Evolutionary conservation across 2,113 vertebrate genomes (phyloP), one percentile per base, ranked within the genome.

Genomic region (Calypte anna): DNA sequence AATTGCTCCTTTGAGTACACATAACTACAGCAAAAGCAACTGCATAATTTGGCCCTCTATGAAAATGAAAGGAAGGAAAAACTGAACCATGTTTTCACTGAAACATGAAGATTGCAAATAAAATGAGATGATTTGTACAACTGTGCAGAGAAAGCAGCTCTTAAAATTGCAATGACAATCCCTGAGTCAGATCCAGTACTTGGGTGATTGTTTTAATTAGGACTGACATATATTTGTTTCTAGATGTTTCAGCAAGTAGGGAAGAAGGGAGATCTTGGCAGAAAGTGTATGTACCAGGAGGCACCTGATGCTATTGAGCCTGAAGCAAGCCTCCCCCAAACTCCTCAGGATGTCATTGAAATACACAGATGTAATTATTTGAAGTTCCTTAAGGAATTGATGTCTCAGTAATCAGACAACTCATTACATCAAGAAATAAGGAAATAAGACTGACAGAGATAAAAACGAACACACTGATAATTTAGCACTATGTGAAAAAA

Each of bases 391-490:
- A 67, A 96, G 95, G 91, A 97, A 95, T 96, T 97, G 96, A 96
- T 98, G 96, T 95, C 9, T 62, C 96, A 95, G 91, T 98, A 97
- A 98, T 98, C 98, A 98, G 97, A 97, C 94, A 97, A 97, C 92
- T 97, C 96, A 95, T 97, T 98, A 97, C 95, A 98, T 97, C 96
- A 96, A 98, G 96, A 96, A 97, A 96, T 97, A 95, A 97, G 86
- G 86, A 96, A 97, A 86, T 92, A 96, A 97, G 97, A 98, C 96
- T 97, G 96, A 97, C 97, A 96, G 84, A 90, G 94, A 95, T 93
- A 97, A 96, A 97, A 97, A 96, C 44, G 96, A 98, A 90, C 96
- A 96, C 96, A 97, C 86, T 94, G 95, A 96, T 96, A 96, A 95
- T 96, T 98, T 84, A 93, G 94, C 73, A 94, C 93, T 95, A 96